A percentile compares a stretch with the other conserved stretches of the same genome.
These are phyloP conservation scores for Oscheius sp. DNA, from an alignment of 2,888 invertebrate genomes.

Conservation along the genomic window DNA sequence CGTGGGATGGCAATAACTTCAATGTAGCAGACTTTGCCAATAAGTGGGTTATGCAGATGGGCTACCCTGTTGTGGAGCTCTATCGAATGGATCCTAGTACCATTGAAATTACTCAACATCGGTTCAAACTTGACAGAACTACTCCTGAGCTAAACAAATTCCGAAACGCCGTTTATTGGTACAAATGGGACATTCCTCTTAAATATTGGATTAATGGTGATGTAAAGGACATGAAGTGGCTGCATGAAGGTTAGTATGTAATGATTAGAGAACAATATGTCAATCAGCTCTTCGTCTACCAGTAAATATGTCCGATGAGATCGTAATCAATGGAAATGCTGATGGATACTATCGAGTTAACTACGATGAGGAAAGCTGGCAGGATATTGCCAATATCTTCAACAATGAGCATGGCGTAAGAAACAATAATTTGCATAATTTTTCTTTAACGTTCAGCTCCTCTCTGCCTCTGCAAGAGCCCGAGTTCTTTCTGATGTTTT, in stretches of 20 bases:
- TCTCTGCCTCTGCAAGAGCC: constrained; percentile 69
- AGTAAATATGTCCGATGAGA: constrained; percentile 45
- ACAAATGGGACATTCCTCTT: constrained; percentile 68
- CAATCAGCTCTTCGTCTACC: constrained; percentile 43
- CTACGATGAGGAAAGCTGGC: constrained; percentile 51
- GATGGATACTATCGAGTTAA: constrained; percentile 66
- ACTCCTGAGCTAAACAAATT: constrained; percentile 56
- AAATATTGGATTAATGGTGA: constrained; percentile 58
- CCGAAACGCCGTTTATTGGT: constrained; percentile 63
- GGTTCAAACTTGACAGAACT: constrained; percentile 58
- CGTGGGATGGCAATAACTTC: constrained; percentile 55
- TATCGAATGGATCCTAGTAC: constrained; percentile 53
- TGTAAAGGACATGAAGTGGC: constrained; percentile 57
- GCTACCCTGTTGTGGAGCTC: constrained; percentile 61
- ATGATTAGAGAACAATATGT: not conserved
- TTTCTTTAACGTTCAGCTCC: constrained; percentile 15
- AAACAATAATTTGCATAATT: not conserved
- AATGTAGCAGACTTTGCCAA: constrained; percentile 76
- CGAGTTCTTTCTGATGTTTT: constrained; percentile 86
- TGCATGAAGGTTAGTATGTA: constrained; percentile 44
- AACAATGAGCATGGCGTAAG: constrained; percentile 36
- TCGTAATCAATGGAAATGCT: constrained; percentile 65
- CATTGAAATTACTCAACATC: constrained; percentile 58
- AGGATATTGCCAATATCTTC: constrained; percentile 38
- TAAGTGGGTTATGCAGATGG: constrained; percentile 81